Base-by-base conservation (phyloP, 2,888 invertebrate genomes). In the Eupelmus urozonus region DNA sequence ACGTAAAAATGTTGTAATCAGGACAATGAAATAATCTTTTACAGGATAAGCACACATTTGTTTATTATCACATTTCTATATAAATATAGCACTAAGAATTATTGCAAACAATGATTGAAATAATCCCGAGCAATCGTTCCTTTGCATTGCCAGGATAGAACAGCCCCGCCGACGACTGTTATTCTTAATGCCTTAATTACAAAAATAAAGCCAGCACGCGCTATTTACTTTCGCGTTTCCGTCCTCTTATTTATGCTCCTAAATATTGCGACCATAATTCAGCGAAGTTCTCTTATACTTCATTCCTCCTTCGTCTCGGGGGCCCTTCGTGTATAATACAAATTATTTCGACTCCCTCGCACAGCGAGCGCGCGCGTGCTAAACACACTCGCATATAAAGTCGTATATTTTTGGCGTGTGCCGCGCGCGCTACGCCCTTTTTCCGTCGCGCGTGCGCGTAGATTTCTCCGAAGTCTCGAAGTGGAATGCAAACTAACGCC, bases 401-500 rank as follows among this genome's bases (percentile, higher is more conserved):
- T 66, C 55, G 66, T 78, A n/a, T n/a, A 78, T 72, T 73, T 53
- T 78, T 62, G 25, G 78, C 45, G 45, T 45, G 9, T 23, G 34
- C 16, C 16, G 25, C 18, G 27, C n/a, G 25, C 49, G 13, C 59
- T 34, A 27, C 53, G 49, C 59, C 55, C 78, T 69, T 73, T 67
- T 73, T 67, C 67, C 29, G 42, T 18, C 1, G n/a, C n/a, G n/a
- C n/a, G n/a, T n/a, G n/a, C n/a, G n/a, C 29, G 66, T 23, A 72
- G 57, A 73, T 73, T 74, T 78, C 74, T 70, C 7, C 57, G 57
- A 78, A 78, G 20, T 72, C 69, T 40, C 34, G 45, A 69, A 51
- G 25, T 63, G 57, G 69, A 73, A 78, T 74, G 69, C 63, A 78
- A 78, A 78, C 59, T 63, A 73, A n/a, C n/a, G n/a, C n/a, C n/a